Evolutionary conservation across 2,113 vertebrate genomes (phyloP).

Genomic region (Nothoprocta perdicaria): DNA sequence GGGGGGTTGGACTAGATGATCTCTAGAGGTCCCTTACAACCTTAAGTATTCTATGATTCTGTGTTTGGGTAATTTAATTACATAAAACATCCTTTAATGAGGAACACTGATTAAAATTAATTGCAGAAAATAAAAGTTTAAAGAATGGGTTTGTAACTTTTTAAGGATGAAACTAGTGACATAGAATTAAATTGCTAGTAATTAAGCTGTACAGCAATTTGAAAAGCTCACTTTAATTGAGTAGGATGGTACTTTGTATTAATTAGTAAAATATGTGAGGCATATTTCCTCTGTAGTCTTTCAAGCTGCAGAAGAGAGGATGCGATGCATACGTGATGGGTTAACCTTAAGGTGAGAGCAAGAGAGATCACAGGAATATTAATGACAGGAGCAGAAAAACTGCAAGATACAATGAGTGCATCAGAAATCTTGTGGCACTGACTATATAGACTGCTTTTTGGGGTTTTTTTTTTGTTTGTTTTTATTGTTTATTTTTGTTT

Average conservation of each 20-base stretch:
- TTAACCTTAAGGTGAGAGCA: not conserved
- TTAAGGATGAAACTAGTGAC: not conserved
- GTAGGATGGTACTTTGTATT: not conserved
- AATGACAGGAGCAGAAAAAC: not conserved
- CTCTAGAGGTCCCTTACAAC: no score
- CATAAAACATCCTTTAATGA: not conserved
- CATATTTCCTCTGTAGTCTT: not conserved
- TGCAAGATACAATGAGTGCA: not conserved
- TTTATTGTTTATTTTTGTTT: not conserved
- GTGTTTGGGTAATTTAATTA: not conserved
- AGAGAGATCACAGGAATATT: not conserved
- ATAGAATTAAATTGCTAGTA: not conserved
- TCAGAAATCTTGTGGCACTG: accelerated
- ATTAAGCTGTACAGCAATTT: not conserved
- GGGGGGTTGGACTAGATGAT: no score
- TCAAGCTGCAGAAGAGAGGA: not conserved
- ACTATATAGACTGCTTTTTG: not conserved
- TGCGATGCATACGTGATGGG: not conserved
- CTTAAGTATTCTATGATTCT: no score
- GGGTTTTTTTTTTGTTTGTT: not conserved
- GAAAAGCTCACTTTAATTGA: not conserved
- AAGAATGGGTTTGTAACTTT: not conserved
- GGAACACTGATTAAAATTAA: conserved; percentile 1
- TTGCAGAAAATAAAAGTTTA: not conserved
- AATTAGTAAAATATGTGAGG: not conserved